These are phyloP conservation scores for Homarus americanus DNA, from an alignment of 1,140 invertebrate species.

Conservation along the genomic window DNA sequence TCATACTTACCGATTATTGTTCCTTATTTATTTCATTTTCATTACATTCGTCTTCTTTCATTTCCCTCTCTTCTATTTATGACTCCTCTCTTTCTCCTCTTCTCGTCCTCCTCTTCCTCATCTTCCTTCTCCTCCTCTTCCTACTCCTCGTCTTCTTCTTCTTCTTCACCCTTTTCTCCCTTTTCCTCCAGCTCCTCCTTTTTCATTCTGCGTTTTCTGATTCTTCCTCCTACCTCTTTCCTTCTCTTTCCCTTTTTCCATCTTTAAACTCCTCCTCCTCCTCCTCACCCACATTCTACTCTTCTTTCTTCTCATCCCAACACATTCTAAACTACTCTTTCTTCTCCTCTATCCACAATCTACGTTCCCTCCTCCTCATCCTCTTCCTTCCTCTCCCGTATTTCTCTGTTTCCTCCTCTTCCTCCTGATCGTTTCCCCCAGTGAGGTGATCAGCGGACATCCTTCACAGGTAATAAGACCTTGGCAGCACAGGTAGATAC, in stretches of 20 bases:
- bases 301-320: neutral
- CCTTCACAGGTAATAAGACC: neutral
- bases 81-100: too few relatives aligned
- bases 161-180: too few relatives aligned
- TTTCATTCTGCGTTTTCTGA: too few relatives aligned
- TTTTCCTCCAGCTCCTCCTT: neutral
- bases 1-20: too few relatives aligned
- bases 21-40: too few relatives aligned
- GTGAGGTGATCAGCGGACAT: neutral
- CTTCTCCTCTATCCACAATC: too few relatives aligned
- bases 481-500: neutral
- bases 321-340: too few relatives aligned
- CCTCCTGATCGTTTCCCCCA: neutral
- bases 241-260: neutral
- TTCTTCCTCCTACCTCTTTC: neutral
- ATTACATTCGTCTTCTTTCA: too few relatives aligned
- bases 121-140: neutral
- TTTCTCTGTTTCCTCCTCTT: neutral
- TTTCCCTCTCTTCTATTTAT: too few relatives aligned
- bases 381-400: neutral
- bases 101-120: too few relatives aligned
- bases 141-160: neutral
- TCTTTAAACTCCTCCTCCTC: neutral
- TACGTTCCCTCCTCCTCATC: too few relatives aligned
- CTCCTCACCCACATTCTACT: too few relatives aligned